Conservation (phyloP, 2,888 invertebrate genomes). For the Meandrusa payeni region DNA sequence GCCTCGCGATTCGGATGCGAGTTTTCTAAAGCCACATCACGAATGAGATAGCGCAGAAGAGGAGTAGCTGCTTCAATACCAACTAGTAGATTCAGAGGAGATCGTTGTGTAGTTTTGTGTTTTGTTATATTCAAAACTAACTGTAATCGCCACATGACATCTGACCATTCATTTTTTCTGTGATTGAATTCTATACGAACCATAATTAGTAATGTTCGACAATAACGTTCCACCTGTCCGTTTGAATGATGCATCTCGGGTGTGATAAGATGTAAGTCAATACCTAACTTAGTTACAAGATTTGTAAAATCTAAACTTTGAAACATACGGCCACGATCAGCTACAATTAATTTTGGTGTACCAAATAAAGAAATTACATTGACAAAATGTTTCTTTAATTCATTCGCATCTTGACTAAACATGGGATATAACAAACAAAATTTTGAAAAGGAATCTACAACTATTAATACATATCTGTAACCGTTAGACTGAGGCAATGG, state of each 20-base stretch:
- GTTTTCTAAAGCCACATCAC: slow-evolving; percentile 17
- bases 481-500: not conserved
- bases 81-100: slow-evolving; percentile 21
- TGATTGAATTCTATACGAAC: slow-evolving; percentile 20
- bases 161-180: slow-evolving; percentile 15
- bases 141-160: too few relatives aligned
- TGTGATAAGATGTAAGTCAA: slow-evolving; percentile 24
- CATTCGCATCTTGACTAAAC: slow-evolving; percentile 29
- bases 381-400: slow-evolving; percentile 12
- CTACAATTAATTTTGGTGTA: slow-evolving; percentile 16
- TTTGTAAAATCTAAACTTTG: slow-evolving; percentile 7
- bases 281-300: slow-evolving; percentile 18
- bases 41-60: slow-evolving; percentile 20
- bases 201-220: slow-evolving; percentile 24
- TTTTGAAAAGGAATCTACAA: not conserved
- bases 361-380: slow-evolving; percentile 24
- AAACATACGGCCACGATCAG: slow-evolving; percentile 24
- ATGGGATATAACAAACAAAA: too few relatives aligned
- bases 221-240: slow-evolving; percentile 26
- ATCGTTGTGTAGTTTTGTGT: slow-evolving; percentile 21
- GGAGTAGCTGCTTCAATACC: slow-evolving; percentile 23
- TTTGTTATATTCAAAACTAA: slow-evolving; percentile 23
- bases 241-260: slow-evolving; percentile 28
- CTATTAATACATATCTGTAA: not conserved
- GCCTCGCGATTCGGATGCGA: not conserved